These are phyloP conservation scores for Chiloscyllium plagiosum DNA, from an alignment of 2,113 vertebrate species.

Conservation along the genomic window DNA sequence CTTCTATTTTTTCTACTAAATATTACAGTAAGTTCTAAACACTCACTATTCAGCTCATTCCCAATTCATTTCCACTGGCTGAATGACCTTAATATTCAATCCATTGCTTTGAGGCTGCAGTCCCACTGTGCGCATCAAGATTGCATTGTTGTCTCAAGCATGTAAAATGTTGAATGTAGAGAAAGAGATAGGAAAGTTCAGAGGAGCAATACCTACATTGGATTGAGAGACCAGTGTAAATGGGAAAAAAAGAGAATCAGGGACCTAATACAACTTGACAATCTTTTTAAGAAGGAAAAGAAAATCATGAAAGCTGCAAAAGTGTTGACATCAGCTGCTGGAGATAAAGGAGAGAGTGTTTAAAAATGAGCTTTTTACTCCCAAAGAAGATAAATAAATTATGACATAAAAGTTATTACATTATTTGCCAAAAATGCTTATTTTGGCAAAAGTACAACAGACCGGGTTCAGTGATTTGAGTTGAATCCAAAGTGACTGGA, in stretches of 20 bases:
- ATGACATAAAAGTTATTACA: not conserved
- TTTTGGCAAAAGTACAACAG: not conserved
- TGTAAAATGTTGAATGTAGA: not conserved
- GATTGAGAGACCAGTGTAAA: not conserved
- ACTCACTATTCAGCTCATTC: not conserved
- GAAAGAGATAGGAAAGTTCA: not conserved
- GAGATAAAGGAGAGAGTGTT: not conserved
- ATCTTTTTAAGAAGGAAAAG: not conserved
- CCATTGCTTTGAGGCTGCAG: not conserved
- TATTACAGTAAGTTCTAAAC: not conserved
- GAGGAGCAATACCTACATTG: not conserved
- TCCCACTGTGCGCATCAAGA: not conserved
- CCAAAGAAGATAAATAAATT: not conserved
- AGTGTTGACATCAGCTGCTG: not conserved
- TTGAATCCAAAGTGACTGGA: not conserved
- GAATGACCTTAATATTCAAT: not conserved
- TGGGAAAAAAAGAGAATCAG: not conserved
- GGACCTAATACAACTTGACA: not conserved
- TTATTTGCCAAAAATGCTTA: not conserved
- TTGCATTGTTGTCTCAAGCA: not conserved
- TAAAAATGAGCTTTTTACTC: not conserved
- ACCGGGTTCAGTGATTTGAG: not conserved
- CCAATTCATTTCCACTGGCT: not conserved
- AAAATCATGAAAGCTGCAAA: not conserved
- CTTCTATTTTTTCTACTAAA: not conserved